A percentile compares a stretch with the other conserved stretches of the same genome.
Evolutionary conservation across 2,888 invertebrate species (phyloP).

Genomic region (Eledone cirrhosa): DNA sequence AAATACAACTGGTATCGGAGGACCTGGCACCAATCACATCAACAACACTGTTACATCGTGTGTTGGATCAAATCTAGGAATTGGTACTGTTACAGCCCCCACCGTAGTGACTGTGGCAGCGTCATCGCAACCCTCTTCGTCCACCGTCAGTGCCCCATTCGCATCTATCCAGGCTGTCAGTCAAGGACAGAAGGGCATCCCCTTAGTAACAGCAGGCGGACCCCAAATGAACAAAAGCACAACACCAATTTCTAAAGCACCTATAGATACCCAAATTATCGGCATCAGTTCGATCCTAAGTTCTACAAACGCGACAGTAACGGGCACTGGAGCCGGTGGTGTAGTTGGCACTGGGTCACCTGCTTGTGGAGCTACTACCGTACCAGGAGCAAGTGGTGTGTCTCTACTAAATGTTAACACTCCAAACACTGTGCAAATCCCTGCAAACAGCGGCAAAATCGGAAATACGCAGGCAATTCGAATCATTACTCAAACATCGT

Average conservation of each 20-base stretch:
- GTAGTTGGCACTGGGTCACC: not conserved
- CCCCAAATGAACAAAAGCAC: constrained; percentile 41
- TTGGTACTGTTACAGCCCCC: constrained; percentile 1
- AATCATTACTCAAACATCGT: constrained; percentile 26
- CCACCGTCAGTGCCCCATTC: constrained; percentile 23
- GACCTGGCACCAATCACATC: constrained; percentile 17
- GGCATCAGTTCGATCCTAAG: constrained; percentile 58
- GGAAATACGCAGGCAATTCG: constrained; percentile 30
- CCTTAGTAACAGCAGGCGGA: constrained; percentile 41
- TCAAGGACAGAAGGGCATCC: constrained; percentile 42
- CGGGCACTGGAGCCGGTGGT: not conserved
- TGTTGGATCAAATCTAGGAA: constrained; percentile 13
- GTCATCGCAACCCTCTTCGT: constrained; percentile 19
- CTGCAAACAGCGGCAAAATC: constrained; percentile 24
- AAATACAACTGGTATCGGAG: constrained; percentile 8
- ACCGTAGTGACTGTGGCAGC: constrained; percentile 2
- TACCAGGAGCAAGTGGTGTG: constrained; percentile 36
- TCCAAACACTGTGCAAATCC: constrained; percentile 30
- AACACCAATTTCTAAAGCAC: constrained; percentile 42
- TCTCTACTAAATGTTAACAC: constrained; percentile 39
- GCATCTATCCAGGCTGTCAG: constrained; percentile 28
- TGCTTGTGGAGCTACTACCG: constrained; percentile 15
- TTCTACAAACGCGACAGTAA: constrained; percentile 43
- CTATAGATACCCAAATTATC: constrained; percentile 52
- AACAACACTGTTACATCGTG: constrained; percentile 27